These are phyloP conservation scores for Gorsachius magnificus DNA, from an alignment of 2,797 vertebrate species.

Conservation along the genomic window DNA sequence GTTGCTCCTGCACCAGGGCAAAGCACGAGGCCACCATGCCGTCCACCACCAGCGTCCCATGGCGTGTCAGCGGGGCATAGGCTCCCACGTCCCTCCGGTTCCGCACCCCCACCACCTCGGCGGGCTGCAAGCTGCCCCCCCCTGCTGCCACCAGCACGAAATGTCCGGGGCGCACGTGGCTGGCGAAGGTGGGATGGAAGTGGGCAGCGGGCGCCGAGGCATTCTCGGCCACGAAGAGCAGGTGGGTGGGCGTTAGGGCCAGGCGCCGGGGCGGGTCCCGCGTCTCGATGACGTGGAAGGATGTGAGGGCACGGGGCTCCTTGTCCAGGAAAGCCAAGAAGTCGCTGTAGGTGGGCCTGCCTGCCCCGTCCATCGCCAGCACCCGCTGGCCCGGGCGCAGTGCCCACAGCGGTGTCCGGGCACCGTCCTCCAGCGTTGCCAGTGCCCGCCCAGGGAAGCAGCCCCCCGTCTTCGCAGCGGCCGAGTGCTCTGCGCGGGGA, in stretches of 20 bases:
- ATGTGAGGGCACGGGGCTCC: conserved; percentile 74
- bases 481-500: conserved; percentile 88
- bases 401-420: conserved; percentile 78
- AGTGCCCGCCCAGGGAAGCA: conserved; percentile 89
- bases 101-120: conserved; percentile 79
- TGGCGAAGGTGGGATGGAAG: conserved; percentile 88
- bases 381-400: conserved; percentile 87
- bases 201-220: conserved; percentile 63
- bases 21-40: conserved; percentile 92
- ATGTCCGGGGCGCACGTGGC: conserved; percentile 85
- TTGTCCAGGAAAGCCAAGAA: conserved; percentile 91
- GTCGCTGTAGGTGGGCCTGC: conserved; percentile 86
- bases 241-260: conserved; percentile 89
- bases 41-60: conserved; percentile 90
- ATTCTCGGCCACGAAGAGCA: conserved; percentile 86
- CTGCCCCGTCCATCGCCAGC: conserved; percentile 83
- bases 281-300: conserved; percentile 87
- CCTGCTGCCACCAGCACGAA: conserved; percentile 80
- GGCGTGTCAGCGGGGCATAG: conserved; percentile 89
- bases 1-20: conserved; percentile 86
- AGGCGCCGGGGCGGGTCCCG: conserved; percentile 76
- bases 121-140: conserved; percentile 70
- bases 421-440: conserved; percentile 84
- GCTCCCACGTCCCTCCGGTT: conserved; percentile 78
- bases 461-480: conserved; percentile 96